These are phyloP conservation scores for Adela reaumurella DNA, from an alignment of 2,888 invertebrate species.

Conservation along the genomic window DNA sequence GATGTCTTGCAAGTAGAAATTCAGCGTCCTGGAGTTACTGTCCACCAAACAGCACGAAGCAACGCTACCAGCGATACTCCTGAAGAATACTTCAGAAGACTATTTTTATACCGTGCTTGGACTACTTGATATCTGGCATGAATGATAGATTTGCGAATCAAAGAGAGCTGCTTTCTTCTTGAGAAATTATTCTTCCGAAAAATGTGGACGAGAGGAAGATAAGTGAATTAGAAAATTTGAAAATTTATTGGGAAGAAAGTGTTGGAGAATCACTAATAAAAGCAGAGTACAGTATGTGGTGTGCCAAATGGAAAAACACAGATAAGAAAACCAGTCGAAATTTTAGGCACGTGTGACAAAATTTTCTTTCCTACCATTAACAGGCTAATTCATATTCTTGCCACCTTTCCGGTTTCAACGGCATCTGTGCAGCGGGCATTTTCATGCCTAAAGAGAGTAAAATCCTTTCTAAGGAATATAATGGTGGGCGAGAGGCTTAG, in stretches of 20 bases:
- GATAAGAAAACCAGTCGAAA: constrained; percentile 6
- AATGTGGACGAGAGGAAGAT: constrained; percentile 8
- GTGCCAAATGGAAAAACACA: constrained; percentile 7
- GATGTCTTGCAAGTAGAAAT: constrained; percentile 1
- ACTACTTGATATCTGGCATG: constrained; percentile 2
- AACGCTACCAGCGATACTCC: constrained; percentile 1
- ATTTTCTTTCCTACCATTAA: constrained; percentile 7
- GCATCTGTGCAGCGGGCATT: constrained; percentile 5
- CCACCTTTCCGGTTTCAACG: constrained; percentile 6
- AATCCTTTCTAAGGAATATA: constrained; percentile 5
- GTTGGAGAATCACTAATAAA: constrained; percentile 6
- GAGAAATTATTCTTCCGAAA: constrained; percentile 8
- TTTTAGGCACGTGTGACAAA: constrained; percentile 5
- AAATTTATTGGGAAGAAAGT: constrained; percentile 7
- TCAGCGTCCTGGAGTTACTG: constrained; percentile 1
- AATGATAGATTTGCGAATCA: constrained; percentile 8
- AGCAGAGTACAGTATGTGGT: constrained; percentile 6
- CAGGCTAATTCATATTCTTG: constrained; percentile 7
- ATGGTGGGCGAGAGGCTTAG: constrained; percentile 2
- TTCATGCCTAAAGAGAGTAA: constrained; percentile 6
- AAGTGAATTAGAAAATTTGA: constrained; percentile 1
- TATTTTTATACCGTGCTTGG: constrained; percentile 2
- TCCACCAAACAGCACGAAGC: not conserved
- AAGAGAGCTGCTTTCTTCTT: constrained; percentile 9
- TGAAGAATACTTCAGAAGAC: constrained; percentile 1